Evolutionary conservation across 2,888 invertebrate genomes (phyloP).

Genomic region (Thumatha senex): DNA sequence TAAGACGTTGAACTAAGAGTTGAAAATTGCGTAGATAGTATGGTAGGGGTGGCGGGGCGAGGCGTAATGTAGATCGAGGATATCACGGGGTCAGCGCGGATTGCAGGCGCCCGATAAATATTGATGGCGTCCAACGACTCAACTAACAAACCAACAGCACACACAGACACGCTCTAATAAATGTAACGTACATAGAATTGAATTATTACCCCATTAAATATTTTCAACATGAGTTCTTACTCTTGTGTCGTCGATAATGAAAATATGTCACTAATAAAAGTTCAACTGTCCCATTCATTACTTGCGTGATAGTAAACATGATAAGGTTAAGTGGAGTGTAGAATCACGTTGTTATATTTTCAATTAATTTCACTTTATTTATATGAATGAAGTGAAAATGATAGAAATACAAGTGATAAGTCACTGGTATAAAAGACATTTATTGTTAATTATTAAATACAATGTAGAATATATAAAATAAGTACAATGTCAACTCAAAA

Average conservation of each 20-base stretch:
- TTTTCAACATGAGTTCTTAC: constrained; percentile 39
- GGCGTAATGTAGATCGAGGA: constrained; percentile 77
- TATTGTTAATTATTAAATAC: too few relatives aligned
- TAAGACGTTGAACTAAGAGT: constrained; percentile 53
- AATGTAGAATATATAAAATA: too few relatives aligned
- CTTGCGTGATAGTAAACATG: constrained; percentile 60
- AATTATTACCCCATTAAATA: constrained; percentile 41
- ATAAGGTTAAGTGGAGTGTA: constrained; percentile 58
- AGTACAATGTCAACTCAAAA: too few relatives aligned
- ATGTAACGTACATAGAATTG: constrained; percentile 36
- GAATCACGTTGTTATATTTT: constrained; percentile 22
- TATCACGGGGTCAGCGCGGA: constrained; percentile 82
- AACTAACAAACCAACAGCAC: constrained; percentile 47
- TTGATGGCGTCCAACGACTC: constrained; percentile 59
- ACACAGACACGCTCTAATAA: constrained; percentile 28
- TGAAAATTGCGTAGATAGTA: constrained; percentile 44
- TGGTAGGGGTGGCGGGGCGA: constrained; percentile 48
- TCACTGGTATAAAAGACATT: too few relatives aligned
- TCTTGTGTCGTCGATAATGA: constrained; percentile 42
- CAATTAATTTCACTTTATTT: constrained; percentile 38
- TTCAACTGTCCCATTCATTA: constrained; percentile 56
- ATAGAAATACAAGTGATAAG: neutral
- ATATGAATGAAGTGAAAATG: neutral
- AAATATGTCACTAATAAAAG: constrained; percentile 49
- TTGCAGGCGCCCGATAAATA: constrained; percentile 80